These are phyloP conservation scores for Anser brachyrhynchus DNA, from an alignment of 2,113 vertebrate species.

Conservation along the genomic window DNA sequence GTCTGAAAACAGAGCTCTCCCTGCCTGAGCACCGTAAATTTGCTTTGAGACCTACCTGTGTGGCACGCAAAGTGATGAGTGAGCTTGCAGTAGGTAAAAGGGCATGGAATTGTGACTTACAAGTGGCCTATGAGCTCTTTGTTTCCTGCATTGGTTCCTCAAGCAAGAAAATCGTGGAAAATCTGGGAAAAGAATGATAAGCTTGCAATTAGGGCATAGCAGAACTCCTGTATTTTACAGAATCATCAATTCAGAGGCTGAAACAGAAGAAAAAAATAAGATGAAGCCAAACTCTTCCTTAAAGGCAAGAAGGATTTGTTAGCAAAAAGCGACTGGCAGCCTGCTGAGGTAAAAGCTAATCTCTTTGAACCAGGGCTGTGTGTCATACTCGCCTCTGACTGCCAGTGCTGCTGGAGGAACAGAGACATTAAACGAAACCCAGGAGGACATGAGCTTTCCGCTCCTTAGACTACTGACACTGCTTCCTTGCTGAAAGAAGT, in stretches of 20 bases:
- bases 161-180: neutral
- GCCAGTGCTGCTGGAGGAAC: neutral
- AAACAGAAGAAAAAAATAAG: neutral
- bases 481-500: neutral
- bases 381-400: neutral
- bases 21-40: neutral
- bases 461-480: neutral
- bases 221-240: neutral
- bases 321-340: neutral
- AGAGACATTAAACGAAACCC: neutral
- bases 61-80: neutral
- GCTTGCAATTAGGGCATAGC: neutral
- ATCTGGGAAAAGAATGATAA: neutral
- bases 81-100: neutral
- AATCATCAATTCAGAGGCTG: neutral
- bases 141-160: neutral
- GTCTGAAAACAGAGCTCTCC: neutral
- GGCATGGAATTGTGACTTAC: neutral
- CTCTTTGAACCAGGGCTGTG: neutral
- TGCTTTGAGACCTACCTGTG: neutral
- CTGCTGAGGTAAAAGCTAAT: neutral
- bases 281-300: neutral
- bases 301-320: neutral
- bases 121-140: neutral
- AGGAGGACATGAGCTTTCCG: neutral